Evolutionary conservation across 64 coral and sea anemone species (phyloP).

Genomic region (Stichodactyla mertensii): DNA sequence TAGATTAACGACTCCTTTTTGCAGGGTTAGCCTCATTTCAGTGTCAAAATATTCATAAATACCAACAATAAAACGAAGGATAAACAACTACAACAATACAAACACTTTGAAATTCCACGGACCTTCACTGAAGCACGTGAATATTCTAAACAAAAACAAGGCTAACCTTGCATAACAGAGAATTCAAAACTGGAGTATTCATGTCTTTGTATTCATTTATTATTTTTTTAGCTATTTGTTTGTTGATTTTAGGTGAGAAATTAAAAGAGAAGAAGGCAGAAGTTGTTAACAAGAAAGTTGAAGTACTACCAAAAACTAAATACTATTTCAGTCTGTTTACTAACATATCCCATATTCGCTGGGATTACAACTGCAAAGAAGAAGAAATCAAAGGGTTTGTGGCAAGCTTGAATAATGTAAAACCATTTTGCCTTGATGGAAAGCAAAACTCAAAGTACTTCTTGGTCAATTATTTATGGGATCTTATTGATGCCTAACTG

Average conservation of each 20-base stretch:
- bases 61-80: too few relatives aligned
- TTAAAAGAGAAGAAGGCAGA: conserved; percentile 42
- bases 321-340: conserved; percentile 91
- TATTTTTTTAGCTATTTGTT: background rate
- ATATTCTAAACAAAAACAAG: too few relatives aligned
- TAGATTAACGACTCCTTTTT: too few relatives aligned
- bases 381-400: conserved; percentile 87
- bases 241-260: conserved; percentile 1
- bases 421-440: conserved; percentile 77
- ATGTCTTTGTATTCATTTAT: too few relatives aligned
- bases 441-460: conserved; percentile 68
- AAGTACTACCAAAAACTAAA: conserved; percentile 80
- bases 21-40: too few relatives aligned
- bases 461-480: conserved; percentile 80
- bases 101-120: too few relatives aligned
- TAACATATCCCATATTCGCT: conserved; percentile 83
- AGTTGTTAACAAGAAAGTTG: conserved; percentile 41
- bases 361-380: conserved; percentile 89
- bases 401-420: conserved; percentile 73
- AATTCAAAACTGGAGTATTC: too few relatives aligned
- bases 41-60: too few relatives aligned
- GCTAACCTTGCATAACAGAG: too few relatives aligned
- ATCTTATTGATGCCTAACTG: conserved; percentile 54
- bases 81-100: too few relatives aligned
- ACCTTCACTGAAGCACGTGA: too few relatives aligned